These are phyloP conservation scores for Polydrusus tereticollis DNA, from an alignment of 2,888 invertebrate genomes.

Conservation along the genomic window DNA sequence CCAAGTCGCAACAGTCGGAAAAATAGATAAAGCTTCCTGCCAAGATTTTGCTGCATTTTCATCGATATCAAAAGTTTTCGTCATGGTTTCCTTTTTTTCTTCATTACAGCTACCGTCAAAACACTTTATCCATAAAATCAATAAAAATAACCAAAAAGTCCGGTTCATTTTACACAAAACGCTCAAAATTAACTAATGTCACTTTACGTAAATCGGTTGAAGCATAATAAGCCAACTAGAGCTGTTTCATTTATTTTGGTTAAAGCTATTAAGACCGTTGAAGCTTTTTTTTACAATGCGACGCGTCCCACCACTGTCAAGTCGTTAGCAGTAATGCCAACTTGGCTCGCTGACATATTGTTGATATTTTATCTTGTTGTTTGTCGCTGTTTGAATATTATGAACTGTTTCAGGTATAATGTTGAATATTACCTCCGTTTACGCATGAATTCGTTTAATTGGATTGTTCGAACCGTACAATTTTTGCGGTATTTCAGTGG, in stretches of 20 bases:
- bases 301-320: slow-evolving; percentile 40
- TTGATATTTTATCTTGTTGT: slow-evolving; percentile 32
- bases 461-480: slow-evolving; percentile 38
- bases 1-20: slow-evolving; percentile 59
- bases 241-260: slow-evolving; percentile 8
- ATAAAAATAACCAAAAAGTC: slow-evolving; percentile 29
- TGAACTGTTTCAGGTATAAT: slow-evolving; percentile 55
- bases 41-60: slow-evolving; percentile 46
- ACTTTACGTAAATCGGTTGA: slow-evolving; percentile 28
- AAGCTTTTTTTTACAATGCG: slow-evolving; percentile 35
- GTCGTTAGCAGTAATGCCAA: slow-evolving; percentile 40
- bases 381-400: slow-evolving; percentile 32
- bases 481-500: slow-evolving; percentile 46
- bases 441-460: slow-evolving; percentile 61
- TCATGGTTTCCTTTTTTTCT: not conserved
- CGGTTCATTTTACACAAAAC: slow-evolving; percentile 38
- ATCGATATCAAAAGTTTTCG: no score
- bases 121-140: slow-evolving; percentile 29
- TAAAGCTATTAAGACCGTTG: slow-evolving; percentile 29
- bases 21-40: slow-evolving; percentile 58
- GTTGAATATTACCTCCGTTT: slow-evolving; percentile 64
- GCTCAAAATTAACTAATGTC: slow-evolving; percentile 12
- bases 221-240: slow-evolving; percentile 35
- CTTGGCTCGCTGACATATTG: slow-evolving; percentile 37
- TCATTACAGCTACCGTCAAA: slow-evolving; percentile 22